Conservation (phyloP, 2,797 vertebrate species). For the Etheostoma perlongum region DNA sequence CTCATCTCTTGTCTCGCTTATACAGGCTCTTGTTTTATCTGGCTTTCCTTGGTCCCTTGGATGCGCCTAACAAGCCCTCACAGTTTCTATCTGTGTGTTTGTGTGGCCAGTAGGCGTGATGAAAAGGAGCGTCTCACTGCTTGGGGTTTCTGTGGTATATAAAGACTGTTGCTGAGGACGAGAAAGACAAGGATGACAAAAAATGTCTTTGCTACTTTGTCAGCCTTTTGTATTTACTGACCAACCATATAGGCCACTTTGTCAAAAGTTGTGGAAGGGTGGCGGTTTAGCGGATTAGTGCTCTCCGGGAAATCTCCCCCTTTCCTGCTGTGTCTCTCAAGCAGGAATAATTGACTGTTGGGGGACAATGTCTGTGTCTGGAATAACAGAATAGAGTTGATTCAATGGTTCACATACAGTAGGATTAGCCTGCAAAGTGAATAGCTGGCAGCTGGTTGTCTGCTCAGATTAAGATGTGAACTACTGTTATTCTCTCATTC, state of each 20-base stretch:
- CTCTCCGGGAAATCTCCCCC: constrained; percentile 37
- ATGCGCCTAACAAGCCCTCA: constrained; percentile 25
- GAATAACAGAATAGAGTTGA: constrained; percentile 25
- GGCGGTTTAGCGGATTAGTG: constrained; percentile 45
- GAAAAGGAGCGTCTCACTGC: constrained; percentile 56
- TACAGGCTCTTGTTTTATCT: constrained; percentile 30
- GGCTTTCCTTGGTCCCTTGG: constrained; percentile 18
- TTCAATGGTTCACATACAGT: constrained; percentile 16
- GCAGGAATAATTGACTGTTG: constrained; percentile 44
- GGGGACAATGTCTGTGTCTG: constrained; percentile 15
- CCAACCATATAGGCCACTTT: constrained; percentile 45
- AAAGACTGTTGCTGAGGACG: constrained; percentile 38
- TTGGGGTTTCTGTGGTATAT: constrained; percentile 42
- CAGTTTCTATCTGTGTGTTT: constrained; percentile 44
- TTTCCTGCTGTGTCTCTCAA: constrained; percentile 43
- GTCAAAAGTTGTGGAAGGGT: constrained; percentile 37
- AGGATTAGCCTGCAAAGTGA: constrained; percentile 14
- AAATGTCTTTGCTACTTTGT: constrained; percentile 42
- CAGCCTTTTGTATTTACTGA: constrained; percentile 41
- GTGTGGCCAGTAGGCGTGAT: constrained; percentile 52
- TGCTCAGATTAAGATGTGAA: constrained; percentile 14
- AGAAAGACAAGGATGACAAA: constrained; percentile 42
- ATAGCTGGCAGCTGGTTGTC: constrained; percentile 27
- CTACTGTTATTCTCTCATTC: background rate
- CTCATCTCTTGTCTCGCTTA: constrained; percentile 16